Evolutionary conservation across 2,797 vertebrate species (phyloP).

Genomic region (Emys orbicularis): DNA sequence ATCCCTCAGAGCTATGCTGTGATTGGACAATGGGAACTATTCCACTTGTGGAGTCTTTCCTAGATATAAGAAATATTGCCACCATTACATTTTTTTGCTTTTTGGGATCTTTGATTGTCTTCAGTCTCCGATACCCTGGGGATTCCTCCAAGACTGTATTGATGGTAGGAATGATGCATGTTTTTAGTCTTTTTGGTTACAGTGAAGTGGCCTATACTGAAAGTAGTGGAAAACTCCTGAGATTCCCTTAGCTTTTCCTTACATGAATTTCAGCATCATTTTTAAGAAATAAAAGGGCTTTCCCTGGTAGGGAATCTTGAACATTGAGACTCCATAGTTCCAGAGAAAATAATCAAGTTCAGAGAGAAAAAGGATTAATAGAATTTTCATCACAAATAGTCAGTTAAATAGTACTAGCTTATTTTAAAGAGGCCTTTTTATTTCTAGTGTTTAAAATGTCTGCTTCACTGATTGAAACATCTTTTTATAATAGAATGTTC

Average conservation of each 20-base stretch:
- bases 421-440: not conserved
- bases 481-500: not conserved
- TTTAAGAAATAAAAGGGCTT: not conserved
- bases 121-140: conserved; percentile 89
- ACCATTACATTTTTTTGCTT: conserved; percentile 91
- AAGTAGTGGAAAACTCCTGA: not conserved
- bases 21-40: conserved; percentile 99
- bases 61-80: conserved; percentile 93
- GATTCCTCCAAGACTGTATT: conserved; percentile 93
- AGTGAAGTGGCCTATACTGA: not conserved
- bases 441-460: not conserved
- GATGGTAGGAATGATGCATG: conserved; percentile 87
- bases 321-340: not conserved
- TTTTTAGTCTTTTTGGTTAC: not conserved
- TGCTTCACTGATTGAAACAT: not conserved
- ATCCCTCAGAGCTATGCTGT: conserved; percentile 97
- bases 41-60: conserved; percentile 92
- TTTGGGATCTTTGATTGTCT: conserved; percentile 88
- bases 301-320: not conserved
- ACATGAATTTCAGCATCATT: not conserved
- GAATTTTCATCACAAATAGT: accelerated
- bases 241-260: not conserved
- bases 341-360: not conserved
- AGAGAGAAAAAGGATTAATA: not conserved
- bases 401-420: not conserved